These are phyloP conservation scores for Pterocles orientalis DNA, from an alignment of 2,113 vertebrate species.

Conservation along the genomic window DNA sequence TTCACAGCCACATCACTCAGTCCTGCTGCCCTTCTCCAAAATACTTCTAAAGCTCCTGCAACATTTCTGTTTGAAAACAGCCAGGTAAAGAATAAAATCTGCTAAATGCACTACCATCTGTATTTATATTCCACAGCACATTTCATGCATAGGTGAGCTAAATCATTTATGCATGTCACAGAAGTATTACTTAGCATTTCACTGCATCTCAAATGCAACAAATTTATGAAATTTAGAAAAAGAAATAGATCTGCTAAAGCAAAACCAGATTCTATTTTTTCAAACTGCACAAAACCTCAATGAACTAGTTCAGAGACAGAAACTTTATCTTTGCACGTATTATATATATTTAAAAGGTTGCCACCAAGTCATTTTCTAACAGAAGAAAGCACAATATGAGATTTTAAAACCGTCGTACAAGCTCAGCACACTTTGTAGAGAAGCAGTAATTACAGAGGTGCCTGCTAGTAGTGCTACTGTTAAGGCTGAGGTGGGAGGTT, in stretches of 20 bases:
- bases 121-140: not conserved
- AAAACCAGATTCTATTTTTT: not conserved
- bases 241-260: not conserved
- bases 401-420: not conserved
- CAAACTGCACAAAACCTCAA: not conserved
- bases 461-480: not conserved
- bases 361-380: not conserved
- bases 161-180: not conserved
- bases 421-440: not conserved
- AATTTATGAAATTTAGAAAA: not conserved
- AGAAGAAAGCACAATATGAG: constrained; percentile 1
- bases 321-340: not conserved
- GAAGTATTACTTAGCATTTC: not conserved
- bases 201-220: not conserved
- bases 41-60: not conserved
- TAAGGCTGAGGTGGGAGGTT: not conserved
- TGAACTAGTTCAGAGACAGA: not conserved
- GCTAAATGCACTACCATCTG: not conserved
- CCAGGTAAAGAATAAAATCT: not conserved
- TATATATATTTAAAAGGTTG: not conserved
- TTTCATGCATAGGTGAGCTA: not conserved
- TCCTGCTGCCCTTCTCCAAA: not conserved
- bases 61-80: not conserved
- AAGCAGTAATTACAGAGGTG: constrained; percentile 41
- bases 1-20: not conserved